phyloP scores from a whole-genome alignment of 2,888 invertebrate genomes.

The Aleiodes alternator region DNA sequence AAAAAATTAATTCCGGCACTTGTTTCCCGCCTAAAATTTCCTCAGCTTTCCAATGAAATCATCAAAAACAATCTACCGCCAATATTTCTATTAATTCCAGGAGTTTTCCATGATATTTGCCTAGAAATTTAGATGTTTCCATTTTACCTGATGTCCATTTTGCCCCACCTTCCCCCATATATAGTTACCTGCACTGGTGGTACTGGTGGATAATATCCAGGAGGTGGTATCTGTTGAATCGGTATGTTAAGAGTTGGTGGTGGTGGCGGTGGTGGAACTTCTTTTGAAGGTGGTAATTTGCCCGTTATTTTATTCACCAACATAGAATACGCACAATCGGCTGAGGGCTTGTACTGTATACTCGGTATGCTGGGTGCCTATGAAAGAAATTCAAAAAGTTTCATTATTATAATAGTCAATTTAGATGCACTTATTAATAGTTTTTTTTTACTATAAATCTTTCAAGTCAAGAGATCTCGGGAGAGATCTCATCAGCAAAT shows the following conservation, averaged over 20 bases:
- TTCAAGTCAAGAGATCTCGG: conserved; percentile 32
- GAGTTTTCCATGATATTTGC: no score
- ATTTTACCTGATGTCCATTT: no score
- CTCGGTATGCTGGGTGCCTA: conserved; percentile 80
- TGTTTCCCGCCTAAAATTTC: no score
- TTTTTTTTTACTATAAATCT: conserved; percentile 34
- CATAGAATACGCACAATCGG: conserved; percentile 92
- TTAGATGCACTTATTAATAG: conserved; percentile 35
- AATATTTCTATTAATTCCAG: no score
- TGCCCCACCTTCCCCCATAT: no score
- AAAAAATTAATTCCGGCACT: no score
- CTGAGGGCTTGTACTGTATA: conserved; percentile 87
- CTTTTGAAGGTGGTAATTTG: conserved; percentile 73
- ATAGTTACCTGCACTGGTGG: conserved; percentile 65
- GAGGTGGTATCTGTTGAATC: conserved; percentile 60
- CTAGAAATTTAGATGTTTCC: no score
- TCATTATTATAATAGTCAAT: conserved; percentile 47
- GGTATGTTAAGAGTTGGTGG: conserved; percentile 57
- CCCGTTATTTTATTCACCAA: conserved; percentile 91
- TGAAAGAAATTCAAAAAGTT: conserved; percentile 57
- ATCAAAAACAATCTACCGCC: no score
- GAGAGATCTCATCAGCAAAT: not conserved
- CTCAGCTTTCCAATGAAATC: no score
- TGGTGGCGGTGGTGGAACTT: conserved; percentile 55
- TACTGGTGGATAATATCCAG: conserved; percentile 66